phyloP scores from a whole-genome alignment of 2,797 vertebrate genomes.

The Atherinosoma microstoma region DNA sequence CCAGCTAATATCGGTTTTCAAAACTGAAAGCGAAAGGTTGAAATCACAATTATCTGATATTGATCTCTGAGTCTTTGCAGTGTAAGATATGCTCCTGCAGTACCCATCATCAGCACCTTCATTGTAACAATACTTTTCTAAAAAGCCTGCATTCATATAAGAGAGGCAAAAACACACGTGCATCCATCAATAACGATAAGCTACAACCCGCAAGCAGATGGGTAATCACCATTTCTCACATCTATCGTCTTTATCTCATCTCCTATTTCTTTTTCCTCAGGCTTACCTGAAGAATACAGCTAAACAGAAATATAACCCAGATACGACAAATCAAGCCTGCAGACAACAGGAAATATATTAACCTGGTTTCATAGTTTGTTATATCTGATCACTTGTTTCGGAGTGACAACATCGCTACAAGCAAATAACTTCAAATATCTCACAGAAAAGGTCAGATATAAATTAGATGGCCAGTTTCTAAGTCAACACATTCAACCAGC shows the following conservation, averaged over 20 bases:
- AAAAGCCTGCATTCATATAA: background rate
- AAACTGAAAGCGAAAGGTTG: background rate
- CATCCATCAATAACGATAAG: constrained; percentile 3
- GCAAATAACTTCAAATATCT: background rate
- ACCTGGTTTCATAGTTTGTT: background rate
- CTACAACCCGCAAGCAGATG: background rate
- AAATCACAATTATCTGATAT: constrained; percentile 20
- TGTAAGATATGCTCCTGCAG: background rate
- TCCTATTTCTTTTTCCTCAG: background rate
- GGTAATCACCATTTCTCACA: background rate
- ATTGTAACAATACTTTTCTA: background rate
- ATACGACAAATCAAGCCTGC: background rate
- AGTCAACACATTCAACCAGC: no score
- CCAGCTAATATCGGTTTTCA: background rate
- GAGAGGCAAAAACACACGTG: background rate
- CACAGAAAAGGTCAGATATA: background rate
- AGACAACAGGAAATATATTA: background rate
- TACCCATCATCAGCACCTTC: background rate
- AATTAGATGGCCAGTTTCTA: background rate
- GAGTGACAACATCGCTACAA: background rate
- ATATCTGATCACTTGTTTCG: background rate
- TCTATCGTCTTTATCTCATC: background rate
- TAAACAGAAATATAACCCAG: background rate
- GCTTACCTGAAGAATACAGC: background rate
- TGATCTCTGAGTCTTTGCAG: constrained; percentile 2